Base-by-base conservation (phyloP, 2,888 invertebrate genomes). In the Luffia ferchaultella region DNA sequence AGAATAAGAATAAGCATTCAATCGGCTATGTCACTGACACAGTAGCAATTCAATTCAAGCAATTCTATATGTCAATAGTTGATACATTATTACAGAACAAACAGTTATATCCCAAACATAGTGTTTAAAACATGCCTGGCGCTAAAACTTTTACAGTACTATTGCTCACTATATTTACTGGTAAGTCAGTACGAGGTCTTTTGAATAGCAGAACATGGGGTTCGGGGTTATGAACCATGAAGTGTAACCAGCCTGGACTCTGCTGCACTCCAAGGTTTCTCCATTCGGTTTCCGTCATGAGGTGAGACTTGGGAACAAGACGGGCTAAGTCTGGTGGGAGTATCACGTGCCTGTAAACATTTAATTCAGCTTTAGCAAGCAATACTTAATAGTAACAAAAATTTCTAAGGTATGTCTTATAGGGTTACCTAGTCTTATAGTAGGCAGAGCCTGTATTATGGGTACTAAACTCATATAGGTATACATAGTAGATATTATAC, bases 271-370 rank as follows among this genome's bases (percentile, higher is more conserved):
- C 97, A 1, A 97, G 86, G 73, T 95, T 93, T 53, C 97, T 86
- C 97, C 97, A 97, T 74, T 97, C 97, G 0, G 93, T 90, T 78
- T 97, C 97, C 0, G 94, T 92, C 95, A 97, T 95, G 46, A 97
- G 79, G 67, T 96, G 96, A 0, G 91, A 90, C 66, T 93, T 92
- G 1, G 97, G 97, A 0, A 97, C 95, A 49, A 91, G 77, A 56
- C 91, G 91, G 0, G 95, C 93, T 43, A 96, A 79, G 56, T 96
- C 95, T 16, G 89, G 86, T 1, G 97, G 96, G 30, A 97, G 74
- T 63, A 96, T 93, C 0, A 97, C 97, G 79, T 97, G 97, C 59
- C 97, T 95, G 66, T 9, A 76, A 73, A 41, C 48, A 44, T 20
- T 50, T 9, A 30, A n/a, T 30, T 30, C 12, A 7, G 5, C 30